Evolutionary conservation across 2,113 vertebrate genomes (phyloP).

Genomic region (Phoenicopterus ruber): DNA sequence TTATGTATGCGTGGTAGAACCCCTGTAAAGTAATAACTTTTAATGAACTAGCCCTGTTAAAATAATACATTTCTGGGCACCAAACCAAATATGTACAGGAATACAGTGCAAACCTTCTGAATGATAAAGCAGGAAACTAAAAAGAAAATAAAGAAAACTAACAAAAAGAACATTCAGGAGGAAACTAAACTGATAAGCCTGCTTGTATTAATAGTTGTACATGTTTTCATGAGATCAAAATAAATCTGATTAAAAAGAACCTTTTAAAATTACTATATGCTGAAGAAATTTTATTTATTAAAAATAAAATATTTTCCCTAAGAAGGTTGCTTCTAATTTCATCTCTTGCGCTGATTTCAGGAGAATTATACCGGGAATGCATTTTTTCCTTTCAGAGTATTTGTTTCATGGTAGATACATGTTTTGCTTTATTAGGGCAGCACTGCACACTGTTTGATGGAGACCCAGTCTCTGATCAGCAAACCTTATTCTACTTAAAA

Average conservation of each 20-base stretch:
- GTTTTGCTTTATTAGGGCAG: not conserved
- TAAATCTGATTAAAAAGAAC: not conserved
- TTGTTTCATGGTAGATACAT: not conserved
- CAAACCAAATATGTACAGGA: conserved; percentile 61
- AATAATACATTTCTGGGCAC: conserved; percentile 67
- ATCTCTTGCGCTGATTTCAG: not conserved
- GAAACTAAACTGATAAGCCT: not conserved
- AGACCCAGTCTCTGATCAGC: not conserved
- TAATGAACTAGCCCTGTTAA: conserved; percentile 61
- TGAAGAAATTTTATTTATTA: not conserved
- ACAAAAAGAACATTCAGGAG: not conserved
- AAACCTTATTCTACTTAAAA: not conserved
- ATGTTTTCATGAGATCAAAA: conserved; percentile 18
- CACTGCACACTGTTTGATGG: not conserved
- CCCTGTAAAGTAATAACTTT: conserved; percentile 51
- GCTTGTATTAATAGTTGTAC: not conserved
- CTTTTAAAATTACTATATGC: not conserved
- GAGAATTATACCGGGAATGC: not conserved
- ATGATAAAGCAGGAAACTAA: conserved; percentile 46
- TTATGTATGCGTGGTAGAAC: conserved; percentile 13
- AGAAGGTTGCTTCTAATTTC: not conserved
- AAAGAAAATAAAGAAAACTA: conserved; percentile 36
- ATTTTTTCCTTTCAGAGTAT: not conserved
- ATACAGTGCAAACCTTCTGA: conserved; percentile 47
- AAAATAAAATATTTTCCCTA: not conserved